Evolutionary conservation across 2,888 invertebrate genomes (phyloP).

Genomic region (Kryphioiulus occultus): DNA sequence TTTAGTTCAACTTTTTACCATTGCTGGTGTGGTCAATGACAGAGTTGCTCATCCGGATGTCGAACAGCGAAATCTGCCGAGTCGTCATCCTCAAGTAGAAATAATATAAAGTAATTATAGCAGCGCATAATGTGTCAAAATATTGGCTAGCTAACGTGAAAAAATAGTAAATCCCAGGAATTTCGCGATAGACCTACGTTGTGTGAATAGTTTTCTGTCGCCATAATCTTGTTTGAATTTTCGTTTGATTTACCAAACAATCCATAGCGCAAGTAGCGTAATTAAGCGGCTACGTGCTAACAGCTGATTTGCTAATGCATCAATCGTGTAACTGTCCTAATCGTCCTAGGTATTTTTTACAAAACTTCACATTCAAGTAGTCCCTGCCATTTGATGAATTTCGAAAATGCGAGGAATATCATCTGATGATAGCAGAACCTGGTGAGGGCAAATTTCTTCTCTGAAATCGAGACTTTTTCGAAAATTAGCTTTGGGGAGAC

Average conservation of each 20-base stretch:
- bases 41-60: neutral
- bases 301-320: too few species aligned
- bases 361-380: too few species aligned
- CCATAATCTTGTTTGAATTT: neutral
- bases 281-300: too few species aligned
- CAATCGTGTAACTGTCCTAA: too few species aligned
- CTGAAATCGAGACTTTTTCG: too few species aligned
- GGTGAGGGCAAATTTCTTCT: too few species aligned
- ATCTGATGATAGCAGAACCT: too few species aligned
- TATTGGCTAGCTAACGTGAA: neutral
- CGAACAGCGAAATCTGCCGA: neutral
- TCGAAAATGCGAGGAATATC: too few species aligned
- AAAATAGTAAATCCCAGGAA: neutral
- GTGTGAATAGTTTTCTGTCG: neutral
- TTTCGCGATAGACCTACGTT: neutral
- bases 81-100: neutral
- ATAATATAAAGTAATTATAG: slow-evolving; percentile 2
- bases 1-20: neutral
- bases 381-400: too few species aligned
- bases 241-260: neutral
- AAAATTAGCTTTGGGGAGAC: too few species aligned
- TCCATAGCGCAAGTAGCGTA: too few species aligned
- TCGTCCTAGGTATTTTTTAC: too few species aligned
- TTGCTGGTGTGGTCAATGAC: neutral
- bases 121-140: slow-evolving; percentile 14